A percentile compares a stretch with the other conserved stretches of the same genome.
Evolutionary conservation across 2,797 vertebrate species (phyloP).

Genomic region (Lagocephalus sceleratus): DNA sequence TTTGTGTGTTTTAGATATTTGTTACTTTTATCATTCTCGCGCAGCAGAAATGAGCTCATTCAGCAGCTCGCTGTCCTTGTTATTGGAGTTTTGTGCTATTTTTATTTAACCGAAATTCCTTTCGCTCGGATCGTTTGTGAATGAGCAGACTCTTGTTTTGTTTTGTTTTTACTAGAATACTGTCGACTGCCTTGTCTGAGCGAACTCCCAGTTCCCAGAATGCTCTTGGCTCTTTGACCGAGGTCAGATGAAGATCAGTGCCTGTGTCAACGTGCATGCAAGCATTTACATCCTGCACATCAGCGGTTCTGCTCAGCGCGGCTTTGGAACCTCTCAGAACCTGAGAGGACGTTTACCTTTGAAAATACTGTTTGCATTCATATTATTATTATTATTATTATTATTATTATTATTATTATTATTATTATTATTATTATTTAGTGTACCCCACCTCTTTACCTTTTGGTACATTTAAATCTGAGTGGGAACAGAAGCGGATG

Average conservation of each 20-base stretch:
- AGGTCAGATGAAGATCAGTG: conserved; percentile 74
- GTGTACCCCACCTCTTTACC: conserved; percentile 7
- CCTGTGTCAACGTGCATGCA: conserved; percentile 75
- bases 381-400: conserved; percentile 32
- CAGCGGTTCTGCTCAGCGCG: conserved; percentile 51
- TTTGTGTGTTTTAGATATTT: conserved; percentile 62
- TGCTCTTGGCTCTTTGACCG: conserved; percentile 57
- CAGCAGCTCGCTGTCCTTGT: conserved; percentile 31
- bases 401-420: conserved; percentile 27
- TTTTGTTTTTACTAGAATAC: background rate
- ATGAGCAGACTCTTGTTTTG: conserved; percentile 34
- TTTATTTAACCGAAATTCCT: conserved; percentile 30
- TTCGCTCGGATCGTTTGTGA: conserved; percentile 32
- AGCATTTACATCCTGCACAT: conserved; percentile 63
- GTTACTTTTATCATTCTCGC: conserved; percentile 51
- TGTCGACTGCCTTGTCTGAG: conserved; percentile 71
- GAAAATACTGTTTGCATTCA: conserved; percentile 57
- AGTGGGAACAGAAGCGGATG: conserved; percentile 43
- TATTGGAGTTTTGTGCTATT: conserved; percentile 23
- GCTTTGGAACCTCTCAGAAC: conserved; percentile 43
- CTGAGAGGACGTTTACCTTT: conserved; percentile 43
- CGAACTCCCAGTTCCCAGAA: conserved; percentile 59
- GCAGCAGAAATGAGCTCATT: conserved; percentile 25
- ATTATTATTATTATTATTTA: conserved; percentile 39
- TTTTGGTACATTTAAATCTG: conserved; percentile 59